These are phyloP conservation scores for Sarotherodon lohbergeri DNA, from an alignment of 2,113 vertebrate species.

Conservation along the genomic window DNA sequence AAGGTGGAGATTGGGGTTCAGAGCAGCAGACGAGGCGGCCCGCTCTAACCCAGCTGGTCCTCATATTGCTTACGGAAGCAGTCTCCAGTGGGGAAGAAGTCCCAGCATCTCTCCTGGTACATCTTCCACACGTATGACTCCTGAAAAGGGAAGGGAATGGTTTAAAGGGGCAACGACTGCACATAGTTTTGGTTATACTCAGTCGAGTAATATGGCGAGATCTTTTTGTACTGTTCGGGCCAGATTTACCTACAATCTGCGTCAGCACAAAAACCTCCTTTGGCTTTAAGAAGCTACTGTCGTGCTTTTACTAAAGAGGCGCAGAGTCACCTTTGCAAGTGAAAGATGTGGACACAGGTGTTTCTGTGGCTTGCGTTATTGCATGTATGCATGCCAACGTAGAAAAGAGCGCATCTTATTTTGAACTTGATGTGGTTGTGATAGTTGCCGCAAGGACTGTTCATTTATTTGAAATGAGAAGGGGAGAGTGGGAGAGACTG, in stretches of 20 bases:
- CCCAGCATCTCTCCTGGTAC: constrained; percentile 99
- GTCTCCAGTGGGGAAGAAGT: constrained; percentile 97
- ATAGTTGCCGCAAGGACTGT: neutral
- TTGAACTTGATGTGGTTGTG: neutral
- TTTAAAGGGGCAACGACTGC: neutral
- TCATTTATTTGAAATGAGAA: neutral
- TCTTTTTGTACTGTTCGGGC: neutral
- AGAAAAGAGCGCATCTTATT: neutral
- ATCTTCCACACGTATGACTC: constrained; percentile 99
- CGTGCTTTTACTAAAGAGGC: neutral
- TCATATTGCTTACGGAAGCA: constrained; percentile 99
- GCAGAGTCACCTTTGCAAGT: neutral
- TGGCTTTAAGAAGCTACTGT: neutral
- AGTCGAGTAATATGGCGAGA: neutral
- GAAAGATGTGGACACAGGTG: neutral
- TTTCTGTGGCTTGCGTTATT: neutral
- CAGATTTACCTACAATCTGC: neutral
- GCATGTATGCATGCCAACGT: neutral
- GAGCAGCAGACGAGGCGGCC: neutral
- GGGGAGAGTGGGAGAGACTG: neutral
- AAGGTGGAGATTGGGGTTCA: neutral
- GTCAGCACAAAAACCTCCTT: neutral
- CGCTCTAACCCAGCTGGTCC: constrained; percentile 87
- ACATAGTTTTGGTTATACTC: neutral
- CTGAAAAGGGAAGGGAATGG: constrained; percentile 62